These are phyloP conservation scores for Malthinus seriepunctatus DNA, from an alignment of 2,888 invertebrate species.

Conservation along the genomic window DNA sequence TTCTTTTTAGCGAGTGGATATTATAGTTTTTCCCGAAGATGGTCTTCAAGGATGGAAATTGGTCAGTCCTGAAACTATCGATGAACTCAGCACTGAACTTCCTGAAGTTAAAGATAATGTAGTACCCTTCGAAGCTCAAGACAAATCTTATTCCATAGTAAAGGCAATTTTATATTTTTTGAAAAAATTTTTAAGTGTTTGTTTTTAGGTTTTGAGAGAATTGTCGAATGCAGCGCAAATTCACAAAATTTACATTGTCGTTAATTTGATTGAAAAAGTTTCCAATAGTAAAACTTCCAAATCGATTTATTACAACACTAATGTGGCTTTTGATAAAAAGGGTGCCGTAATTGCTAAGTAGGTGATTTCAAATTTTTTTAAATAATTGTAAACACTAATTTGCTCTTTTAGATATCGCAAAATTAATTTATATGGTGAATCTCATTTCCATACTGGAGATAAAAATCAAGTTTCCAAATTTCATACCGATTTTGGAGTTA, in stretches of 20 bases:
- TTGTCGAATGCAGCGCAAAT: constrained; percentile 65
- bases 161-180: neutral
- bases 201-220: constrained; percentile 50
- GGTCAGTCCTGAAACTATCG: constrained; percentile 37
- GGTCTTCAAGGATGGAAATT: constrained; percentile 38
- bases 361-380: neutral
- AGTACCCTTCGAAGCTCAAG: constrained; percentile 11
- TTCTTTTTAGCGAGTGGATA: constrained; percentile 61
- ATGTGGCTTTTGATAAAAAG: constrained; percentile 73
- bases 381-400: neutral
- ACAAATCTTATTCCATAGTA: constrained; percentile 4
- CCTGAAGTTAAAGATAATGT: constrained; percentile 16
- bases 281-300: constrained; percentile 51
- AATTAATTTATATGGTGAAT: constrained; percentile 52
- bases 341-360: constrained; percentile 53
- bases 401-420: constrained; percentile 46
- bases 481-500: constrained; percentile 75
- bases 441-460: constrained; percentile 51
- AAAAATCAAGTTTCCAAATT: constrained; percentile 62
- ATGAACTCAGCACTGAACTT: constrained; percentile 6
- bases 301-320: constrained; percentile 67
- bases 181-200: neutral
- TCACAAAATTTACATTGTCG: constrained; percentile 67
- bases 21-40: constrained; percentile 78
- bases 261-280: constrained; percentile 70